Evolutionary conservation across 2,888 invertebrate genomes (phyloP).

Genomic region (Resseliella maxima): DNA sequence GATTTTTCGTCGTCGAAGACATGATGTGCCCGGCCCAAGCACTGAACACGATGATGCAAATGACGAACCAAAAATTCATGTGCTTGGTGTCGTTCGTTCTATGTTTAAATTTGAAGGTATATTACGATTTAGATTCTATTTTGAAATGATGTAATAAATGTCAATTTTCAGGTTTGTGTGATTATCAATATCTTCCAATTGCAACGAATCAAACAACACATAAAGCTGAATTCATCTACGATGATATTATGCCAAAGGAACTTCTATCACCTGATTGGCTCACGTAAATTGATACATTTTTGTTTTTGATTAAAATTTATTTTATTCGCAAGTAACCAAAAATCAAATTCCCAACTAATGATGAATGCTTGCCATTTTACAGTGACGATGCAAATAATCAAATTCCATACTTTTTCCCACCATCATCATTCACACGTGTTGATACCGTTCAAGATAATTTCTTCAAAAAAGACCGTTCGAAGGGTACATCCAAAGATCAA

Average conservation of each 20-base stretch:
- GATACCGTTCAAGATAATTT: slow-evolving; percentile 71
- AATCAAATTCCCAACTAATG: neutral
- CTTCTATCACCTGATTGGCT: slow-evolving; percentile 72
- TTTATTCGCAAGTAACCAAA: neutral
- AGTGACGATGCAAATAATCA: slow-evolving; percentile 59
- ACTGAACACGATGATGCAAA: slow-evolving; percentile 66
- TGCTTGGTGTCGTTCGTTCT: slow-evolving; percentile 69
- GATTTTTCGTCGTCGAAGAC: slow-evolving; percentile 70
- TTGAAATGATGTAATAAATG: slow-evolving; percentile 53
- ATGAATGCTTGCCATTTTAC: neutral
- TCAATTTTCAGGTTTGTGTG: slow-evolving; percentile 78
- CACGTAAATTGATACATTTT: slow-evolving; percentile 64
- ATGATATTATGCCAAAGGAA: slow-evolving; percentile 72
- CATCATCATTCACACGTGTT: slow-evolving; percentile 81
- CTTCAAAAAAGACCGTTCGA: slow-evolving; percentile 66
- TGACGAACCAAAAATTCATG: slow-evolving; percentile 66
- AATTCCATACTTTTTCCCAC: slow-evolving; percentile 77
- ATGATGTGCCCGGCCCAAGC: slow-evolving; percentile 63
- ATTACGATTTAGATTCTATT: no score
- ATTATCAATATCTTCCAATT: slow-evolving; percentile 92
- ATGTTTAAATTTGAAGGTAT: slow-evolving; percentile 76
- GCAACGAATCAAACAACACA: slow-evolving; percentile 66
- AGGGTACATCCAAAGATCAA: slow-evolving; percentile 63
- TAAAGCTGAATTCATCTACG: slow-evolving; percentile 72
- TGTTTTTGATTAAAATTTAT: neutral